Conservation (phyloP, 2,113 vertebrate species). For the Tyto alba region DNA sequence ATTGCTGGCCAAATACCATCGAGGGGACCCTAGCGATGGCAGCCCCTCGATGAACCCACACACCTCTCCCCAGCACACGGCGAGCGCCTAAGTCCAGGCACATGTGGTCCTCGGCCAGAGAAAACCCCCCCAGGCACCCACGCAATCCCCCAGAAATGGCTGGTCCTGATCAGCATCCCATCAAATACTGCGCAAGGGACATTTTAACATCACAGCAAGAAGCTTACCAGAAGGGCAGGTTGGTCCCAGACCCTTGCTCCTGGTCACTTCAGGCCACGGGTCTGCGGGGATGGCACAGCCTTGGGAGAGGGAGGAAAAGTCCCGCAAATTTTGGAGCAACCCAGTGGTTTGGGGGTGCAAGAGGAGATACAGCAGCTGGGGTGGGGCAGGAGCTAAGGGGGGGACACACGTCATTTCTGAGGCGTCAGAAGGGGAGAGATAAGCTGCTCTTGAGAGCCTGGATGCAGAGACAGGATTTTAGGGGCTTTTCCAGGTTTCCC, state of each 20-base stretch:
- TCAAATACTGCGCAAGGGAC: rapidly evolving
- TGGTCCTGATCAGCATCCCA: neutral
- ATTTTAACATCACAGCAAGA: neutral
- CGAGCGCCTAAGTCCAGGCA: neutral
- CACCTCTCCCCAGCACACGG: neutral
- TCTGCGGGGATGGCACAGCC: neutral
- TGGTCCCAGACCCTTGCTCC: neutral
- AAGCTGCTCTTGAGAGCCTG: neutral
- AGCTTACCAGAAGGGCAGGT: conserved; percentile 26
- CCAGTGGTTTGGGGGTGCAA: rapidly evolving
- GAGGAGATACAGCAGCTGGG: neutral
- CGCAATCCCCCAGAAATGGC: neutral
- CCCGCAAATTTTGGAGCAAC: neutral
- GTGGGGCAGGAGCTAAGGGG: neutral
- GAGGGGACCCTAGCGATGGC: neutral
- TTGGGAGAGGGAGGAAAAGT: neutral
- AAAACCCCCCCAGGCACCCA: neutral
- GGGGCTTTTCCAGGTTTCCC: neutral
- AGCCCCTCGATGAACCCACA: neutral
- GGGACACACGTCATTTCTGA: neutral
- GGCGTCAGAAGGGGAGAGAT: neutral
- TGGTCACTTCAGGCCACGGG: neutral
- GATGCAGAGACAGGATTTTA: neutral
- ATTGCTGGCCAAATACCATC: neutral
- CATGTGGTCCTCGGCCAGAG: neutral